Conservation (phyloP, 2,888 invertebrate genomes). For the Macaria notata region DNA sequence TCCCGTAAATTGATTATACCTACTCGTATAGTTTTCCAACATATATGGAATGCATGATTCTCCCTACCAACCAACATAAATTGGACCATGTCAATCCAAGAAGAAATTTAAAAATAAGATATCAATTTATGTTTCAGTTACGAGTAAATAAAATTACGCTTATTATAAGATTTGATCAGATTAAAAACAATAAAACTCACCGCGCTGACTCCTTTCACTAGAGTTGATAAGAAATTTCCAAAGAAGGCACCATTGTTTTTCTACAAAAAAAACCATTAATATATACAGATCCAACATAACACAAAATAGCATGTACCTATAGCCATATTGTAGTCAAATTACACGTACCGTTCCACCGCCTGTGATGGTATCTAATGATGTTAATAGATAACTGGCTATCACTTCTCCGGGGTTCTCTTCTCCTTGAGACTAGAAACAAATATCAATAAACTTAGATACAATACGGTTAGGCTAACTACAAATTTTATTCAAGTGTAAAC, state of each 20-base stretch:
- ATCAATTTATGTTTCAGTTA: no score
- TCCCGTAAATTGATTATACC: no score
- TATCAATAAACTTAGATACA: slow-evolving; percentile 9
- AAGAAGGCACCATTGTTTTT: slow-evolving; percentile 75
- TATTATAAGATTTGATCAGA: no score
- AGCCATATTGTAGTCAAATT: background rate
- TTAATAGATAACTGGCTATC: slow-evolving; percentile 67
- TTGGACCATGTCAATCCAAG: no score
- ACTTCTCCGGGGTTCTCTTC: slow-evolving; percentile 71
- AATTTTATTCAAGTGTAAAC: no score
- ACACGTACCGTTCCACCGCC: slow-evolving; percentile 74
- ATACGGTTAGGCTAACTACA: background rate
- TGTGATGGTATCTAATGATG: slow-evolving; percentile 69
- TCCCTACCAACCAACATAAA: no score
- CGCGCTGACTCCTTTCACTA: slow-evolving; percentile 71
- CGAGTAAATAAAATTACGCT: no score
- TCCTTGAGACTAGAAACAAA: slow-evolving; percentile 63
- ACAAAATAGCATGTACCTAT: no score
- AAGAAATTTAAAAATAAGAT: no score
- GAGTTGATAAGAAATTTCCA: slow-evolving; percentile 66
- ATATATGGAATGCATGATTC: no score
- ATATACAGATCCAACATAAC: no score
- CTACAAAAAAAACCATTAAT: slow-evolving; percentile 43
- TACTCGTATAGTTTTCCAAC: no score
- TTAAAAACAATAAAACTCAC: slow-evolving; percentile 47